Percentiles rank a stretch among this genome's conserved stretches.
These are phyloP conservation scores for Mesorhabditis sp. DNA, from an alignment of 2,888 invertebrate genomes.

Conservation along the genomic window DNA sequence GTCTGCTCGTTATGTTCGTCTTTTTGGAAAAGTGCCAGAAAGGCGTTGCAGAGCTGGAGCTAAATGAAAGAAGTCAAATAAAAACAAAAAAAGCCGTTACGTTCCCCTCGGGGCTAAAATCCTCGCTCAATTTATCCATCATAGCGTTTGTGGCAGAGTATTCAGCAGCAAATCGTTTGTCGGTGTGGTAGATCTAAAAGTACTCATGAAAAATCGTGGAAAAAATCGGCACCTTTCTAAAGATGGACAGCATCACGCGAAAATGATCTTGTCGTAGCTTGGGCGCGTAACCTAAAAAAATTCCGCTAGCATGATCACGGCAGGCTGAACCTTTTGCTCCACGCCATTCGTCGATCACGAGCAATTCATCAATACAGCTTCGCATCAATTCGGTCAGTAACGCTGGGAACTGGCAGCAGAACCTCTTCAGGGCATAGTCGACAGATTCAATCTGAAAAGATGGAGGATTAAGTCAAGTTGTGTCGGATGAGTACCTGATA, in stretches of 20 bases:
- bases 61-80: background rate
- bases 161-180: background rate
- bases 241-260: too few species aligned
- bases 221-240: too few species aligned
- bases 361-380: background rate
- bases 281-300: too few species aligned
- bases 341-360: background rate
- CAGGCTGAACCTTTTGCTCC: background rate
- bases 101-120: background rate
- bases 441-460: background rate
- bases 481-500: too few species aligned
- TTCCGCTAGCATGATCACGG: too few species aligned
- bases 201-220: too few species aligned
- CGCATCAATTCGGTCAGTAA: background rate
- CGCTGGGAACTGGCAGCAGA: background rate
- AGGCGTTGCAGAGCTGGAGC: background rate
- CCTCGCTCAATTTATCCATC: background rate
- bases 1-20: slow-evolving; percentile 1
- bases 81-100: background rate
- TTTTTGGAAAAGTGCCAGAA: background rate
- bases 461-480: too few species aligned
- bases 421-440: background rate
- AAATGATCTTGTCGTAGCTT: too few species aligned
- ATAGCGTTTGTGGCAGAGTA: background rate
- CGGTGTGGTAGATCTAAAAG: background rate